Evolutionary conservation across 2,113 vertebrate genomes (phyloP), one percentile per base, ranked within the genome.

Genomic region (Macrotus californicus): DNA sequence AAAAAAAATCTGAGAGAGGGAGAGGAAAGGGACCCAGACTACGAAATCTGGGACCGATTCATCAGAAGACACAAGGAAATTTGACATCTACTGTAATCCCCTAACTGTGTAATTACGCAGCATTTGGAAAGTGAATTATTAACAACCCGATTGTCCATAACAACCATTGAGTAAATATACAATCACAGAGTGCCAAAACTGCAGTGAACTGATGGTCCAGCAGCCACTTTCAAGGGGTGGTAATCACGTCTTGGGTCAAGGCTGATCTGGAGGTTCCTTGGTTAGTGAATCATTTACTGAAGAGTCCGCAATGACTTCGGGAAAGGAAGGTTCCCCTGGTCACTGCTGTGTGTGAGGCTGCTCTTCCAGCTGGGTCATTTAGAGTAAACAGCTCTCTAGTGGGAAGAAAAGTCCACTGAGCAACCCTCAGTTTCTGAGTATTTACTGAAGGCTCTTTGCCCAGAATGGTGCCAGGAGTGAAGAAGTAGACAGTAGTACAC

Each of bases 91-190:
- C 87, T 97, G 96, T 95, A 96, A 97, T 97, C 96, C 94, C 97
- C 94, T 97, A 94, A 97, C 96, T 96, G 59, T 95, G 4, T 97
- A 97, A 98, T 98, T 97, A 89, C 80, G 19, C 36, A 91, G 93
- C 48, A 31, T 98, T 98, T 98, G 95, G 96, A 97, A 98, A 97
- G 97, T 98, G 97, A 98, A 97, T 98, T 97, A 98, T 97, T 98
- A 98, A 97, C 97, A 98, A 97, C 97, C 96, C 91, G 96, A 98
- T 98, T 97, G 97, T 98, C 97, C 96, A 75, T 97, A 97, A 97
- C 96, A 97, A 96, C 96, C 94, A 84, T 87, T 93, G 96, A 95
- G 87, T 97, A 98, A 98, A 98, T 93, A 96, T 22, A 31, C 97
- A 98, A 92, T 97, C 97, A 96, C 0, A 36, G 96, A 70, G 96